Evolutionary conservation across 2,797 vertebrate species (phyloP), one percentile per base, ranked within the genome.

Genomic region (Podargus strigoides): DNA sequence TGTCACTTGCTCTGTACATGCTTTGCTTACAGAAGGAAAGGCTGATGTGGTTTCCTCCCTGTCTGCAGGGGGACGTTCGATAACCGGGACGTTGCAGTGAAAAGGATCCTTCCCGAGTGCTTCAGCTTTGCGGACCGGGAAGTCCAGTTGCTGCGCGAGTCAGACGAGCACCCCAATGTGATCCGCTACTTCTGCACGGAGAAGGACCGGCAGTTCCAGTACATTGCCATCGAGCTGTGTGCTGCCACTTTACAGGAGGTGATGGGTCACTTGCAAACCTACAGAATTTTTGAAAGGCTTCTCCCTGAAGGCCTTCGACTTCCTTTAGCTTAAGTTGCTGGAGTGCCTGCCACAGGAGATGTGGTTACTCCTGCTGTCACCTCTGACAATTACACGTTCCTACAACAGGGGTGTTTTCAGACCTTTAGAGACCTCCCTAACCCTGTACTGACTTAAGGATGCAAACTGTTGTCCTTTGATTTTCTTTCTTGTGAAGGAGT

Each of bases 121-220:
- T 99, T 99, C 95, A 99, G 99, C 95, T 99, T 99, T 24, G 99
- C 99, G 3, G 99, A 99, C 96, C 98, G 99, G 2, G 99, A 99
- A 94, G 99, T 99, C 49, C 98, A 99, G 97, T 96, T 99, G 86
- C 98, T 99, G 95, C 98, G 99, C 2, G 99, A 99, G 89, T 99
- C 99, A 0, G 99, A 99, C 1, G 99, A 99, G 89, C 99, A 99
- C 89, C 99, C 99, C 0, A 99, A 99, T 0, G 99, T 99, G 80
- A 99, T 99, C 95, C 99, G 99, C 47, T 99, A 99, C 89, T 99
- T 99, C 98, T 99, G 99, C 97, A 99, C 99, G 0, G 99, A 99
- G 98, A 81, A 97, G 81, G 99, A 99, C 96, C 98, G 99, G 8
- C 99, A 99, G 98, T 99, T 99, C 97, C 99, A 99, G 97, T 99